phyloP scores from a whole-genome alignment of 1,140 invertebrate species.

The Gryllus bimaculatus region DNA sequence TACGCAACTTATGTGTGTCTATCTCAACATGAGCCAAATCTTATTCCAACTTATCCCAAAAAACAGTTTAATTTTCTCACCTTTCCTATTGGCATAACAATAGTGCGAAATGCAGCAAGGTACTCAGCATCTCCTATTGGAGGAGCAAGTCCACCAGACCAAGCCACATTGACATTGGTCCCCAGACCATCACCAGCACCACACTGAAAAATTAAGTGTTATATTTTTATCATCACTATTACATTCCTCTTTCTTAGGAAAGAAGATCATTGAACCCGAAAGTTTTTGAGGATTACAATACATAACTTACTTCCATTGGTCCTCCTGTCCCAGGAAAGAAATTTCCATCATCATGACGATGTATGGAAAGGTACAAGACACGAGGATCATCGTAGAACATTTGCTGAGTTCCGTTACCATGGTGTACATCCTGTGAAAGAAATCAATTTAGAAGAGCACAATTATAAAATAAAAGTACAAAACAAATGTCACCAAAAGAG shows the following conservation, averaged over 20 bases:
- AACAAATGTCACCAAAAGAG: too few species aligned
- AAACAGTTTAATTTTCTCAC: slow-evolving; percentile 28
- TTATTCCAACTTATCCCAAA: too few species aligned
- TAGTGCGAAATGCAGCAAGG: slow-evolving; percentile 86
- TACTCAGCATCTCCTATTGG: slow-evolving; percentile 97
- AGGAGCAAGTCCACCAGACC: slow-evolving; percentile 82
- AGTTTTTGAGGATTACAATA: neutral
- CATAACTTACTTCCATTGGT: slow-evolving; percentile 54
- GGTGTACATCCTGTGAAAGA: slow-evolving; percentile 82
- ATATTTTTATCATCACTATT: neutral
- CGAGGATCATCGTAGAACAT: slow-evolving; percentile 94
- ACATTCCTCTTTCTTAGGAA: neutral
- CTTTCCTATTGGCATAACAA: slow-evolving; percentile 87
- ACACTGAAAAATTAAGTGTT: slow-evolving; percentile 42
- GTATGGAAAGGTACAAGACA: slow-evolving; percentile 93
- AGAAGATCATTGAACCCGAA: neutral
- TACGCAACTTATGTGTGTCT: too few species aligned
- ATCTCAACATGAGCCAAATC: too few species aligned
- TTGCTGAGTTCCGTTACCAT: slow-evolving; percentile 98
- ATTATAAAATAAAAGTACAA: too few species aligned
- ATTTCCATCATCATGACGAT: slow-evolving; percentile 98
- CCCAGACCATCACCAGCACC: slow-evolving; percentile 86
- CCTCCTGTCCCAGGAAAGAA: slow-evolving; percentile 98
- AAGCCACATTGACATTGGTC: slow-evolving; percentile 94
- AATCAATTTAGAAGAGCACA: slow-evolving; percentile 6